Percentiles rank a stretch among this genome's conserved stretches.
These are phyloP conservation scores for Sialis fuliginosa DNA, from an alignment of 2,888 invertebrate species.

Conservation along the genomic window DNA sequence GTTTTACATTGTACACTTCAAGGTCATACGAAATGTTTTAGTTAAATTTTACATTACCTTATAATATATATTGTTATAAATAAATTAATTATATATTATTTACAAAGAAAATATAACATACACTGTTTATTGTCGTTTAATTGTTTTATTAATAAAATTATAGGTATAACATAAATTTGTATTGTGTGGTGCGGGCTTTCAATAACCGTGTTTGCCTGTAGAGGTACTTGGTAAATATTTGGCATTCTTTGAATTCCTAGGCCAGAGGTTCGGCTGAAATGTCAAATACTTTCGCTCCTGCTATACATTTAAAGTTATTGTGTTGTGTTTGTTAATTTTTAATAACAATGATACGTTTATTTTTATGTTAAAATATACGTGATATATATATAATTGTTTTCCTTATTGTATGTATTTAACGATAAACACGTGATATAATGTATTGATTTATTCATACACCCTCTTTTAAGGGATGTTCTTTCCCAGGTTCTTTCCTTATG, in stretches of 20 bases:
- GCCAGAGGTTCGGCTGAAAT: conserved; percentile 54
- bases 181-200: no score
- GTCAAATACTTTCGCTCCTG: conserved; percentile 34
- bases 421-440: background rate
- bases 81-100: no score
- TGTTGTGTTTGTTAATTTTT: background rate
- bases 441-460: conserved; percentile 1
- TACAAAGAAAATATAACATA: no score
- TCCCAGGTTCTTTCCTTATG: background rate
- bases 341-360: no score
- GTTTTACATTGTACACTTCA: no score
- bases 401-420: background rate
- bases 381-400: background rate
- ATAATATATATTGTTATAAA: no score
- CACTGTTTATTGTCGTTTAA: no score
- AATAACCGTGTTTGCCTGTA: conserved; percentile 31
- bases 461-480: background rate
- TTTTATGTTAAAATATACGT: background rate
- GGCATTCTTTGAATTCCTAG: conserved; percentile 45
- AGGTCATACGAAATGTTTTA: no score
- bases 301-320: conserved; percentile 1
- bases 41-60: no score
- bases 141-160: no score
- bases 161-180: no score
- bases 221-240: conserved; percentile 49